Base-by-base conservation (phyloP, 2,113 vertebrate species). In the Nycticorax nycticorax region DNA sequence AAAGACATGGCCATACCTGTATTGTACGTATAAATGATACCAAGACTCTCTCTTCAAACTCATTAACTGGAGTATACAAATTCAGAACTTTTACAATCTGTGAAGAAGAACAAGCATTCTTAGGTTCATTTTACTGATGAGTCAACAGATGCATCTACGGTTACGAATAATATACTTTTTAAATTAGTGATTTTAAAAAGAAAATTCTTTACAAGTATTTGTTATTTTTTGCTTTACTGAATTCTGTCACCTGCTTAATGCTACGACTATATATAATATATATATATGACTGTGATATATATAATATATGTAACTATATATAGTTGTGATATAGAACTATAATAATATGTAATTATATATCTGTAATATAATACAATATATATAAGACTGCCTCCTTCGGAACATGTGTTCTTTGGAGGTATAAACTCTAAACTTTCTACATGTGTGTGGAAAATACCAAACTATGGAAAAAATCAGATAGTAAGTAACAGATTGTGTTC, bases 21-120 rank as follows among this genome's bases (percentile, higher is more conserved):
- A 99, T 99, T 68, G 99, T 99, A 93, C 99, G 98, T 98, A 99
- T 99, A 98, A 99, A 99, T 1, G 99, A 97, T 8, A 99, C 99
- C 7, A 99, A 98, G 87, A 99, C 99, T 96, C 99, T 98, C 96
- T 99, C 99, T 97, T 99, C 99, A 98, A 99, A 99, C 88, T 99
- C 99, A 60, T 99, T 99, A 81, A 99, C 99, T 6, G 99, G 99
- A 72, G 99, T 99, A 97, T 99, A 99, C 94, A 99, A 98, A 96
- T 99, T 99, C 98, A 99, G 97, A 86, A 99, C 99, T 97, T 99
- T 99, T 77, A 99, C 99, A 90, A 99, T 99, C 99, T 99, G 97
- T 62, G 68, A 92, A 97, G 74, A 96, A 96, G 15, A 62, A 78
- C 43, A 89, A 94, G 8, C 55, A 84, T 64, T 35, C 43, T 95